A percentile compares a stretch with the other conserved stretches of the same genome.
Evolutionary conservation across 2,113 vertebrate genomes (phyloP).

Genomic region (Camelus dromedarius): DNA sequence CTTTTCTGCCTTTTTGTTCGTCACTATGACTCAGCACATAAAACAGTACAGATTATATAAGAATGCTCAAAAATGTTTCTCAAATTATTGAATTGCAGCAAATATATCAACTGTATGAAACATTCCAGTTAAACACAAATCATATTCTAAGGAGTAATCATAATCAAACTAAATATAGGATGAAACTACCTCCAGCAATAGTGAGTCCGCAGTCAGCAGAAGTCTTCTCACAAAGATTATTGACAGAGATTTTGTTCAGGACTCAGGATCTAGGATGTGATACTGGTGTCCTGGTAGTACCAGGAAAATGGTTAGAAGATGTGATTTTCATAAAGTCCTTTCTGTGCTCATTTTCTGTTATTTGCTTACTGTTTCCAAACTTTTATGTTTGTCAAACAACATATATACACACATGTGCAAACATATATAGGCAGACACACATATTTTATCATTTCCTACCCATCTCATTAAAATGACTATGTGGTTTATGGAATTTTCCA

Average conservation of each 20-base stretch:
- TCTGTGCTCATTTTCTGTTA: not conserved
- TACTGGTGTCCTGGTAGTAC: not conserved
- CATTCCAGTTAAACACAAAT: not conserved
- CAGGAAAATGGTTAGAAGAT: not conserved
- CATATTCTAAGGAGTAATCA: not conserved
- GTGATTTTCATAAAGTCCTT: not conserved
- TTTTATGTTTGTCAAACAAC: not conserved
- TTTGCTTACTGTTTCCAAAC: not conserved
- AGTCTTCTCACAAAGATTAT: not conserved
- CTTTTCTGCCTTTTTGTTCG: not conserved
- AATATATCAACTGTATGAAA: not conserved
- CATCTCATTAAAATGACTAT: constrained; percentile 34
- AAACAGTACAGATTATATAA: not conserved
- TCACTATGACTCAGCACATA: not conserved
- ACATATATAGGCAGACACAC: not conserved
- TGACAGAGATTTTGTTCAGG: not conserved
- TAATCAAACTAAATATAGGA: not conserved
- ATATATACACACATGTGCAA: not conserved
- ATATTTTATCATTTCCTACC: not conserved
- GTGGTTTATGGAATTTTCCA: constrained; percentile 63
- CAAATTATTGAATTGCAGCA: not conserved
- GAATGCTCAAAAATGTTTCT: not conserved
- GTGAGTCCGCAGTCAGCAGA: not conserved
- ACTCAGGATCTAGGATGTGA: not conserved
- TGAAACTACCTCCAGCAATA: not conserved